phyloP scores from a whole-genome alignment of 1,140 invertebrate species.

The Drosophila bifasciata region DNA sequence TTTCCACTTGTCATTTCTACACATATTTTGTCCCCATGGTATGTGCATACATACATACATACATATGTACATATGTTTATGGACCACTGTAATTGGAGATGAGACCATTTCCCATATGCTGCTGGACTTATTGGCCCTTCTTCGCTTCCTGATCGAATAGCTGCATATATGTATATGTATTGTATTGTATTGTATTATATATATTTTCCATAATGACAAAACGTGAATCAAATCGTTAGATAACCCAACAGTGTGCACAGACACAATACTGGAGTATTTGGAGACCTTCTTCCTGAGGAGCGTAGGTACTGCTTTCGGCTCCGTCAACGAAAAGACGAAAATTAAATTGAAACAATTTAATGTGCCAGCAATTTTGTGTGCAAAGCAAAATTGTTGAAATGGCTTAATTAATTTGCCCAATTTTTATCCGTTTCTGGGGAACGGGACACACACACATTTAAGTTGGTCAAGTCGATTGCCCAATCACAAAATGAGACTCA shows the following conservation, averaged over 20 bases:
- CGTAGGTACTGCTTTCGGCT: conserved; percentile 7
- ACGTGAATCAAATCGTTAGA: conserved; percentile 68
- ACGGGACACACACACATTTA: conserved; percentile 44
- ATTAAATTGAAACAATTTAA: conserved; percentile 76
- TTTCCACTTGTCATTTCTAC: conserved; percentile 24
- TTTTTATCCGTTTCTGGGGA: conserved; percentile 51
- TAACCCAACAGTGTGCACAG: conserved; percentile 20
- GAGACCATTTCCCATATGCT: conserved; percentile 18
- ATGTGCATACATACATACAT: neutral
- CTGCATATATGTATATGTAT: neutral
- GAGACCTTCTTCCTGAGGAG: conserved; percentile 50
- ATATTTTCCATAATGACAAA: conserved; percentile 56
- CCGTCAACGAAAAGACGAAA: conserved; percentile 68
- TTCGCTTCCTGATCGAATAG: conserved; percentile 42
- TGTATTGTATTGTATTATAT: conserved; percentile 19
- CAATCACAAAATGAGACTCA: conserved; percentile 51
- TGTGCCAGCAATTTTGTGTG: conserved; percentile 66
- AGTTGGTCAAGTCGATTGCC: conserved; percentile 76
- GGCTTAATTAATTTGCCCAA: conserved; percentile 76
- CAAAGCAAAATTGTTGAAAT: conserved; percentile 73
- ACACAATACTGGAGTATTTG: conserved; percentile 27
- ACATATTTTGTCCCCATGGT: conserved; percentile 8
- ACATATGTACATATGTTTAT: neutral
- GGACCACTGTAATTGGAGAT: conserved; percentile 52
- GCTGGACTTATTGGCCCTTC: conserved; percentile 28